Conservation (phyloP, 2,797 vertebrate species). For the Sebastolobus alascanus region DNA sequence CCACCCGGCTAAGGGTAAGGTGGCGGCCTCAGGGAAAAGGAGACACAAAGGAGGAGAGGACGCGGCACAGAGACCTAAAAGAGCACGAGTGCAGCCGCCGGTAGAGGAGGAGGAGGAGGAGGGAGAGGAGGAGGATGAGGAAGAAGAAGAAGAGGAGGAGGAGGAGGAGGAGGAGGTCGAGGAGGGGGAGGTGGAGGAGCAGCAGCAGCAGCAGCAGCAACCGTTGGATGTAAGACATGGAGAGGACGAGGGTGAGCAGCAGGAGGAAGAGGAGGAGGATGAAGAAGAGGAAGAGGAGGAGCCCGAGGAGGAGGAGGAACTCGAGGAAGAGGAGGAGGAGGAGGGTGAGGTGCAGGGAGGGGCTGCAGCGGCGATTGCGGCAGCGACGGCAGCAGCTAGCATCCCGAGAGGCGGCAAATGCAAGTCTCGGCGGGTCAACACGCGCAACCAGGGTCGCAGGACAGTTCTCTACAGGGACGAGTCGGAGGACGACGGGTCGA, state of each 20-base stretch:
- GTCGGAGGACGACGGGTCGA: conserved; percentile 91
- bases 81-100: conserved; percentile 74
- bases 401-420: conserved; percentile 52
- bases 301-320: conserved; percentile 81
- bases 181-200: conserved; percentile 51
- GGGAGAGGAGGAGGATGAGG: conserved; percentile 59
- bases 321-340: conserved; percentile 81
- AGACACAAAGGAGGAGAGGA: conserved; percentile 70
- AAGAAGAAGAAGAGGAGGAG: conserved; percentile 69
- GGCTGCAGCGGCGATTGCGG: neutral
- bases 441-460: conserved; percentile 95
- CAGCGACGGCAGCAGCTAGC: conserved; percentile 8
- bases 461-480: conserved; percentile 96
- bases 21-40: conserved; percentile 57
- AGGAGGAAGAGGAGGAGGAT: conserved; percentile 78
- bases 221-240: conserved; percentile 43
- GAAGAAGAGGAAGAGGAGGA: conserved; percentile 82
- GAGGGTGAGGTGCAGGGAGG: conserved; percentile 77
- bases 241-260: conserved; percentile 77
- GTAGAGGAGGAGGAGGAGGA: conserved; percentile 80
- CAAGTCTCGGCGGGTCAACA: conserved; percentile 90
- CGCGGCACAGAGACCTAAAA: conserved; percentile 64
- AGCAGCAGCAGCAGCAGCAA: conserved; percentile 56
- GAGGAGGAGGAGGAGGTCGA: conserved; percentile 75
- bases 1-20: conserved; percentile 66